A percentile compares a stretch with the other conserved stretches of the same genome.
Conservation (phyloP, 2,888 invertebrate genomes). For the Athetis lepigone region DNA sequence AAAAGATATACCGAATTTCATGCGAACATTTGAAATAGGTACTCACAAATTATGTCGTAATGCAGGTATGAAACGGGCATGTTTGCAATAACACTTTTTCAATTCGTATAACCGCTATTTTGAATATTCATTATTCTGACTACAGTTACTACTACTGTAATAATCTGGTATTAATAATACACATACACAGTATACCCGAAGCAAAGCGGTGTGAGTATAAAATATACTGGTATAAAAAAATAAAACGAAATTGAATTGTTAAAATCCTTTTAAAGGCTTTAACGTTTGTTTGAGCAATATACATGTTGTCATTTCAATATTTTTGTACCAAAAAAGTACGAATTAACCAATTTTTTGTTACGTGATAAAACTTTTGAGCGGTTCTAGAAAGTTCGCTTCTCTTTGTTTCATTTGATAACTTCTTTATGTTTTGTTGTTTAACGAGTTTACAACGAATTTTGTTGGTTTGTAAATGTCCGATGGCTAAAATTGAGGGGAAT, state of each 20-base stretch:
- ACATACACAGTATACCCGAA: no score
- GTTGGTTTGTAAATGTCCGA: not conserved
- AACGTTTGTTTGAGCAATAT: conserved; percentile 16
- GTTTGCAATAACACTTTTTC: no score
- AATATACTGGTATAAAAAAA: no score
- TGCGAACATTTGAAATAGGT: no score
- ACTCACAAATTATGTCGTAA: no score
- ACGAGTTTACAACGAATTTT: conserved; percentile 9
- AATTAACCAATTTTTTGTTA: conserved; percentile 18
- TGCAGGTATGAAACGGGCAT: no score
- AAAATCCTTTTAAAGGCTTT: conserved; percentile 9
- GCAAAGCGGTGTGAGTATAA: no score
- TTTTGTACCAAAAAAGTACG: not conserved
- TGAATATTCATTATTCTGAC: no score
- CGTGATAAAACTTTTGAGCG: conserved; percentile 27
- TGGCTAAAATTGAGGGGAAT: not conserved
- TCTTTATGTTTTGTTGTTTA: conserved; percentile 27
- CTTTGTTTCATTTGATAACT: conserved; percentile 32
- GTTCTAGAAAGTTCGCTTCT: conserved; percentile 6
- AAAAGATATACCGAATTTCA: no score
- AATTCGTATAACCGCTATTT: no score
- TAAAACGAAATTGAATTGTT: not conserved
- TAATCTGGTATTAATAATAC: no score
- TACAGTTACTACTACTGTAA: no score
- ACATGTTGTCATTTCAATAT: not conserved